Conservation (phyloP, 2,113 vertebrate species). For the Bostrychus sinensis region DNA sequence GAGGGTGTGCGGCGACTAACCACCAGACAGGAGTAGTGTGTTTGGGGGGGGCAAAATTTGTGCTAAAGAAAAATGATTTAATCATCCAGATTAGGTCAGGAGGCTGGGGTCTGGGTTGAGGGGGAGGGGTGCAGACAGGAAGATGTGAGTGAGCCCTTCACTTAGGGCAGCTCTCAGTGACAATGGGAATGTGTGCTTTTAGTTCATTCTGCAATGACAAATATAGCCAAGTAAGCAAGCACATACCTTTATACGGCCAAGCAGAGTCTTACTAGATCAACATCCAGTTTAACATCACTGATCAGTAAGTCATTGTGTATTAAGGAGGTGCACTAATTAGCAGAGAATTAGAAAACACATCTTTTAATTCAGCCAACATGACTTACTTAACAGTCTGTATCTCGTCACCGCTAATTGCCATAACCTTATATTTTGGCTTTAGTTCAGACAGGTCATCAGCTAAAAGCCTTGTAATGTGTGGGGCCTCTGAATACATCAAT, state of each 20-base stretch:
- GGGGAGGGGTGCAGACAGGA: conserved; percentile 63
- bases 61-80: conserved; percentile 78
- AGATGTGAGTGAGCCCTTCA: conserved; percentile 54
- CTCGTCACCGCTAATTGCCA: too few species aligned
- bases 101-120: conserved; percentile 67
- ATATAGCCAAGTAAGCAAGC: background rate
- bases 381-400: too few species aligned
- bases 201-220: background rate
- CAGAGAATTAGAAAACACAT: too few species aligned
- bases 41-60: conserved; percentile 65
- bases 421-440: too few species aligned
- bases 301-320: too few species aligned
- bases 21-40: conserved; percentile 63
- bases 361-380: too few species aligned
- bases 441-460: too few species aligned
- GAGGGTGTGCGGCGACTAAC: conserved; percentile 68
- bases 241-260: too few species aligned
- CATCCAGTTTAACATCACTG: background rate
- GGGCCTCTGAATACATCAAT: too few species aligned
- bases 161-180: conserved; percentile 1
- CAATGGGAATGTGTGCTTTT: conserved; percentile 1
- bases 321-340: too few species aligned
- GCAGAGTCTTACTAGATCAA: too few species aligned
- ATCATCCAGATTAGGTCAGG: conserved; percentile 83
- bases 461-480: too few species aligned